Evolutionary conservation across 2,888 invertebrate genomes (phyloP).

Genomic region (Calephelis perditalis): DNA sequence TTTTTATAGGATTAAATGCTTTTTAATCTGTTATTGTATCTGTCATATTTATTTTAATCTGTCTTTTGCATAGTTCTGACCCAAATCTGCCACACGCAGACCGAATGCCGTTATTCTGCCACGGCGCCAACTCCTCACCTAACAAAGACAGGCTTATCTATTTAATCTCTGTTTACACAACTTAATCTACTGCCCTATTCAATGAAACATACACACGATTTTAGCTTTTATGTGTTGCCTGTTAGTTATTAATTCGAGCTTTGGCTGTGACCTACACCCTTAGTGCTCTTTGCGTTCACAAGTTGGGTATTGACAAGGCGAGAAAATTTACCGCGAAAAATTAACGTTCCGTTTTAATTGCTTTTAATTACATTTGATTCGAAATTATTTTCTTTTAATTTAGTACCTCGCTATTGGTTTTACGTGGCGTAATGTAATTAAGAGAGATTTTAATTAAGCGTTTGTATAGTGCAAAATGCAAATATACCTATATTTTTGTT

Average conservation of each 20-base stretch:
- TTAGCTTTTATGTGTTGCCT: constrained; percentile 44
- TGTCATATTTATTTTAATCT: constrained; percentile 19
- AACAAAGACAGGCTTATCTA: constrained; percentile 68
- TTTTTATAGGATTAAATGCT: background rate
- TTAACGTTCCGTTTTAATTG: constrained; percentile 41
- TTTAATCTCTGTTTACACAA: constrained; percentile 76
- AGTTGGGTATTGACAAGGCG: constrained; percentile 75
- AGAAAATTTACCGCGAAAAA: constrained; percentile 53
- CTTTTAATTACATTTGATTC: constrained; percentile 44
- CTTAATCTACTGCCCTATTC: constrained; percentile 57
- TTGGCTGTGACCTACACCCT: constrained; percentile 44
- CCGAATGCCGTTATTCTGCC: constrained; percentile 33
- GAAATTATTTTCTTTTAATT: constrained; percentile 48
- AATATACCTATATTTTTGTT: background rate
- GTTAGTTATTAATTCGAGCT: constrained; percentile 40
- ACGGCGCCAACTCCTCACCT: constrained; percentile 65
- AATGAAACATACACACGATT: constrained; percentile 19
- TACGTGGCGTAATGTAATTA: constrained; percentile 27
- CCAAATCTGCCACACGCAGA: constrained; percentile 56
- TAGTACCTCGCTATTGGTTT: constrained; percentile 32
- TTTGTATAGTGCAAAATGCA: background rate
- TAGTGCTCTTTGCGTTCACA: constrained; percentile 72
- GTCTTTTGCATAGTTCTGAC: constrained; percentile 35
- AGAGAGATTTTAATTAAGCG: constrained; percentile 19
- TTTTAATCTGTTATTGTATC: constrained; percentile 29